Evolutionary conservation across 2,888 invertebrate genomes (phyloP), one percentile per base, ranked within the genome.

Genomic region (Andrena minutula): DNA sequence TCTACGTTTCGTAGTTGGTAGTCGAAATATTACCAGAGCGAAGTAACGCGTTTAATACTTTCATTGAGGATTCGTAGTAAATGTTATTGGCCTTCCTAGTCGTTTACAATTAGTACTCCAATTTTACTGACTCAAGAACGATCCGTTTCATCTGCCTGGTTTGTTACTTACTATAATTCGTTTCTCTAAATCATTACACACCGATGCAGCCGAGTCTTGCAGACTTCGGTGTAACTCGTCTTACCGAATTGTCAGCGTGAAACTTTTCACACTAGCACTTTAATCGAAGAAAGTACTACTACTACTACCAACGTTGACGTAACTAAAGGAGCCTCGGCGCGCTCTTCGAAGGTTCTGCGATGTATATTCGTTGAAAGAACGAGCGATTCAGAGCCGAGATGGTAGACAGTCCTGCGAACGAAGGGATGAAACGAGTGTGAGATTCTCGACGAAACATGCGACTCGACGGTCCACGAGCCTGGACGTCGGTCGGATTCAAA

Each of bases 401-500:
- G 32, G 20, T 49, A 35, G 26, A 30, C 8, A 53, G 56, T 56
- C 56, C 23, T 23, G 23, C 10, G 56, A 56, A 26, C 56, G 16
- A 28, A 28, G n/a, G 20, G 61, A 47, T 32, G 16, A 30, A 8
- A 28, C 16, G 32, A 51, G 51, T 58, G 56, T 58, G n/a, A 41
- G 23, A 53, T 68, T 35, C 65, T 51, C 65, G 61, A 61, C 32
- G 35, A 69, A 56, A 58, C 26, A 35, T 35, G 53, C 60, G 60
- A 71, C 23, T 28, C 35, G 69, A 69, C 51, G 23, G 70, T 66
- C 65, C 65, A 23, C 30, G 26, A 51, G 6, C 2, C 23, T 20
- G 51, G 63, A 60, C 23, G 16, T 63, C 51, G 75, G 72, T 83
- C 70, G 72, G 63, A 56, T 66, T 82, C 76, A 77, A 80, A 74